Evolutionary conservation across 2,797 vertebrate genomes (phyloP), one percentile per base, ranked within the genome.

Genomic region (Scarus forsteni): DNA sequence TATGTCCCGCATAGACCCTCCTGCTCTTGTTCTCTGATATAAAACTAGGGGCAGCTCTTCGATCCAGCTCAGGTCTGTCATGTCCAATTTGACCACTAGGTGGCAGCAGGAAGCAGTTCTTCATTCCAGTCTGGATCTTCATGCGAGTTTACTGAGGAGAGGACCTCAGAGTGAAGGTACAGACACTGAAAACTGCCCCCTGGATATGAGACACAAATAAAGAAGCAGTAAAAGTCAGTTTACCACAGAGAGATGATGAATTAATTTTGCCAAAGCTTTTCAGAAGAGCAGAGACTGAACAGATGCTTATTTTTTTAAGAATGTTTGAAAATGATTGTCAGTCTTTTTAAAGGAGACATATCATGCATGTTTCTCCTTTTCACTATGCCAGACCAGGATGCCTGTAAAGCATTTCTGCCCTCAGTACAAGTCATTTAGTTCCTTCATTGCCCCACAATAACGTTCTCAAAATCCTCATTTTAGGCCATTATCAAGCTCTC

Each of bases 111-210:
- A 51, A 70, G 60, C 81, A 45, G 34, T 51, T 39, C 15, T 58
- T 42, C n/a, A 7, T 10, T 10, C 13, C 39, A 3, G 38, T 10
- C 18, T 56, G 10, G 5, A 15, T 9, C 8, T 2, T 7, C 27
- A 39, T 46, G 73, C 44, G 52, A 5, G 18, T n/a, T 19, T 6
- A 19, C 16, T 27, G 39, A 70, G 76, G 55, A n/a, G 18, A 84
- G 88, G 78, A 89, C 76, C 3, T 91, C 82, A 89, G 62, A 39
- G 69, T 9, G 10, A 65, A 77, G 71, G 56, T 40, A 60, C 3
- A 46, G 38, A 51, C 6, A 60, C 38, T 1, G 57, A 64, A 62
- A 66, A 6, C 11, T 35, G 57, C 49, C 18, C 14, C 42, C 36
- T 51, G 5, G 1, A 12, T 6, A 38, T 27, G 18, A 46, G 6